Base-by-base conservation (phyloP, 2,888 invertebrate genomes). In the Sicus ferrugineus region DNA sequence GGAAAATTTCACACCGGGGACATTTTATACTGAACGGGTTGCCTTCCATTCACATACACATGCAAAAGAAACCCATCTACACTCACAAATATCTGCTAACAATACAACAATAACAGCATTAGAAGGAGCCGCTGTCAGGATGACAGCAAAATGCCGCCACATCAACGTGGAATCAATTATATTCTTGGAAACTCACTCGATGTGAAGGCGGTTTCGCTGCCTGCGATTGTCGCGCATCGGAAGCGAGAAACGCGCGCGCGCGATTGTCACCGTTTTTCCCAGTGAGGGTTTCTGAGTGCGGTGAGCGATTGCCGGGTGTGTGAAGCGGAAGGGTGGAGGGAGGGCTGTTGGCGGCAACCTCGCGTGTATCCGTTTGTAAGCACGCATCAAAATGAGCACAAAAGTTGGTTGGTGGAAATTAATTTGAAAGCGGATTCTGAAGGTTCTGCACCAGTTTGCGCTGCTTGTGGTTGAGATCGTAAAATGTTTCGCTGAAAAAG, bases 101-200 rank as follows among this genome's bases (percentile, higher is more conserved):
- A 34, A 34, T 0, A 50, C 64, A 21, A 28, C 14, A 63, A 50
- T 50, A 50, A 64, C 64, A 63, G 38, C 34, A 50, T 14, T 30
- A 50, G 52, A 26, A 23, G 19, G n/a, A 9, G 3, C n/a, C 9
- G 26, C 14, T 9, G n/a, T 28, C 38, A 34, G 21, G 31, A 64
- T 52, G 21, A 64, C 34, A 64, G 34, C 56, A 58, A 59, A 58
- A 48, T 59, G 31, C 46, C 67, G 30, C 48, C 46, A 21, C 67
- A 67, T 67, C 59, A 59, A 67, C 59, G 67, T 59, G 67, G 59
- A 67, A 67, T 67, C 67, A 67, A 67, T 67, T 67, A 67, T 67
- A 48, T 67, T 67, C 67, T 58, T 31, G 59, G 31, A 67, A 67
- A 31, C 67, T 67, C 58, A 31, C 67, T 67, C 58, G 56, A 56